phyloP scores from a whole-genome alignment of 2,888 invertebrate genomes.

The Pelosia muscerda region DNA sequence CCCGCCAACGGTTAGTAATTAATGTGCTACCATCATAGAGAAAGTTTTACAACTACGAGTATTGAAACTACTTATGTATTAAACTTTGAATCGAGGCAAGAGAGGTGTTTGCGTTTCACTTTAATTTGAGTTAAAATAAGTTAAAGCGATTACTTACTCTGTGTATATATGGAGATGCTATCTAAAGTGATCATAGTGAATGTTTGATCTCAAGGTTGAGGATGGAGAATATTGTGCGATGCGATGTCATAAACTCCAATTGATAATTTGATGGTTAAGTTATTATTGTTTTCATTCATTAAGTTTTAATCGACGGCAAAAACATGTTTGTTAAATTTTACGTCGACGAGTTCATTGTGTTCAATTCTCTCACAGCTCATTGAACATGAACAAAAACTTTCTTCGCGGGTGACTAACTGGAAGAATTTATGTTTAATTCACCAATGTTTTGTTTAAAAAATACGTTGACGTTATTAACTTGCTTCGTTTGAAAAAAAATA shows the following conservation, averaged over 20 bases:
- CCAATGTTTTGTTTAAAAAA: slow-evolving; percentile 8
- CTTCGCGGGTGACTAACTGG: slow-evolving; percentile 10
- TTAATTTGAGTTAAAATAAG: slow-evolving; percentile 79
- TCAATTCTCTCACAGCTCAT: slow-evolving; percentile 18
- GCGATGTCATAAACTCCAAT: neutral
- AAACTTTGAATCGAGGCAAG: slow-evolving; percentile 77
- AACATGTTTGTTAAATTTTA: slow-evolving; percentile 19
- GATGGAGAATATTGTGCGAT: slow-evolving; percentile 23
- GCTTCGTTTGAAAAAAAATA: neutral
- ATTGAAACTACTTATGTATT: slow-evolving; percentile 82
- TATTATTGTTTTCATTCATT: too few species aligned
- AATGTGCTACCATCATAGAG: slow-evolving; percentile 82
- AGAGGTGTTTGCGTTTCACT: slow-evolving; percentile 76
- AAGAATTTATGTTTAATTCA: slow-evolving; percentile 13
- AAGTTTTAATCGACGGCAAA: slow-evolving; percentile 33
- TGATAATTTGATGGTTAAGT: too few species aligned
- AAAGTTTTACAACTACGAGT: slow-evolving; percentile 81
- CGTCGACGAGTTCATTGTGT: slow-evolving; percentile 19
- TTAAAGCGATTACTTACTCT: slow-evolving; percentile 64
- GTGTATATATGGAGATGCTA: slow-evolving; percentile 29
- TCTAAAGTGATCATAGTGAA: slow-evolving; percentile 45
- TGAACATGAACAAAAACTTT: slow-evolving; percentile 15
- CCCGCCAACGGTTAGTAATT: slow-evolving; percentile 77
- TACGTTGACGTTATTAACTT: neutral
- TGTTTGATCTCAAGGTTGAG: slow-evolving; percentile 42